These are phyloP conservation scores for Pristionchus maxplancki DNA, from an alignment of 2,888 invertebrate species.

Conservation along the genomic window DNA sequence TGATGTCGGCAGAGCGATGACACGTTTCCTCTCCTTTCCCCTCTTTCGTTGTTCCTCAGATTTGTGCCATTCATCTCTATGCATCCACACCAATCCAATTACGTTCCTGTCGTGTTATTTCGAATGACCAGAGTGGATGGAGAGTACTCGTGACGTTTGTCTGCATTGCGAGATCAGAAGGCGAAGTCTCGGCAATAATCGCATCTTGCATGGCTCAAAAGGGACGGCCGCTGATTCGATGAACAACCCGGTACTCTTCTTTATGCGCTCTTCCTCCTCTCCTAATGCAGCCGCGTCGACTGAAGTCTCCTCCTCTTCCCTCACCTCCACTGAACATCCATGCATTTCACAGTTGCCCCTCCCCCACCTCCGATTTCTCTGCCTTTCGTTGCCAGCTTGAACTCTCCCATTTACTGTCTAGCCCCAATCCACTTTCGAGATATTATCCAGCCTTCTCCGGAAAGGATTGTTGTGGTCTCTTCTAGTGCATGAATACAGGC, in stretches of 20 bases:
- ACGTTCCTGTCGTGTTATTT: background rate
- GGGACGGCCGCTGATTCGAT: background rate
- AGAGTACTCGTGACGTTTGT: background rate
- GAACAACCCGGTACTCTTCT: constrained; percentile 12
- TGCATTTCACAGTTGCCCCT: constrained; percentile 30
- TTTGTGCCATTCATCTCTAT: background rate
- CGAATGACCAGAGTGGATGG: background rate
- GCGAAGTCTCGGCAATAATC: background rate
- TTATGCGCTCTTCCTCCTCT: background rate
- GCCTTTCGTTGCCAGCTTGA: background rate
- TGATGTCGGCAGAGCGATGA: constrained; percentile 39
- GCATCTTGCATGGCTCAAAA: constrained; percentile 18
- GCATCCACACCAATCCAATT: constrained; percentile 29
- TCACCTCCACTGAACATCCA: background rate
- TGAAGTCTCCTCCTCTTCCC: background rate
- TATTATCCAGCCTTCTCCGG: background rate
- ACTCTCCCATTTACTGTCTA: background rate
- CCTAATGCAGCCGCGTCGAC: background rate
- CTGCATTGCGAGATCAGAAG: background rate
- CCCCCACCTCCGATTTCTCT: background rate
- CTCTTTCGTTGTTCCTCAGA: constrained; percentile 8
- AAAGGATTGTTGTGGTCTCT: background rate
- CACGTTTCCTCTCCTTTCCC: background rate
- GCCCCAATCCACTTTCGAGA: background rate
- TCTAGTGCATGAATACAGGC: background rate